Conservation (phyloP, 1,140 invertebrate genomes). For the Whitmania pigra region DNA sequence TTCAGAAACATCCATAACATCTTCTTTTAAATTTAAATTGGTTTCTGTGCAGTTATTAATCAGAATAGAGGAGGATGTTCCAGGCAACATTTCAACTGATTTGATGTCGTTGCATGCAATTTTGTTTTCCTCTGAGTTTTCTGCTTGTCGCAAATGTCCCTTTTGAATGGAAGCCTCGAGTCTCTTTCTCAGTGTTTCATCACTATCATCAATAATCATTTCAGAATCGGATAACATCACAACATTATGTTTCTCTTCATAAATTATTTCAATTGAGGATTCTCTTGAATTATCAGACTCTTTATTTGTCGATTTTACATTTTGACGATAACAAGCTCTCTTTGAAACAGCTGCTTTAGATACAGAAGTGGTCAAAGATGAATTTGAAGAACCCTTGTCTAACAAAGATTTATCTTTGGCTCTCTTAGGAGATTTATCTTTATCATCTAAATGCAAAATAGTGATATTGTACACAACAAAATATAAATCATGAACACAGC, state of each 20-base stretch:
- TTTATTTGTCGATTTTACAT: neutral
- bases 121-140: neutral
- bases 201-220: conserved; percentile 5
- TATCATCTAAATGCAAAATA: neutral
- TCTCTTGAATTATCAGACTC: conserved; percentile 5
- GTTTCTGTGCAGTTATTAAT: neutral
- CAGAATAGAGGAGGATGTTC: neutral
- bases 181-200: neutral
- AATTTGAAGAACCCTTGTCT: neutral
- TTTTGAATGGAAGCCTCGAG: neutral
- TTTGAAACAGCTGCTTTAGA: neutral
- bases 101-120: neutral
- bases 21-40: neutral
- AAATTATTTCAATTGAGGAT: neutral
- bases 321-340: neutral
- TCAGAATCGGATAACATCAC: neutral
- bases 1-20: neutral
- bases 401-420: neutral
- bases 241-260: conserved; percentile 11
- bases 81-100: neutral
- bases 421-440: neutral
- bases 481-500: neutral
- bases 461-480: neutral
- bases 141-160: neutral
- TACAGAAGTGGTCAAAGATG: neutral